A percentile compares a stretch with the other conserved stretches of the same genome.
phyloP scores from a whole-genome alignment of 2,113 vertebrate species.

The Glareola pratincola region DNA sequence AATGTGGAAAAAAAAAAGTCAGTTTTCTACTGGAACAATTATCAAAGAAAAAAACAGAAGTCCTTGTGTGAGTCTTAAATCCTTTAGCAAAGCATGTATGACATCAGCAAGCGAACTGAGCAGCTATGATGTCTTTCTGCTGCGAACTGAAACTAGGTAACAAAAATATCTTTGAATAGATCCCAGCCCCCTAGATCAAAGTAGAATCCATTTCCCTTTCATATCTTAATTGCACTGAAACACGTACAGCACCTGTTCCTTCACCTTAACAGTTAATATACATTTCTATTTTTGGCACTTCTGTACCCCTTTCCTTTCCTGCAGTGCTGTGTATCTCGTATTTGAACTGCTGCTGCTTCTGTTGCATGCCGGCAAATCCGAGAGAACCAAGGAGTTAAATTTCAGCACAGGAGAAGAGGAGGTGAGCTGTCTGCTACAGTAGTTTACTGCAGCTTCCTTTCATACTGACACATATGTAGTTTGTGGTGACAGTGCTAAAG shows the following conservation, averaged over 20 bases:
- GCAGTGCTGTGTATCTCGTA: conserved; percentile 25
- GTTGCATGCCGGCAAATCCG: conserved; percentile 15
- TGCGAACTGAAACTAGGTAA: not conserved
- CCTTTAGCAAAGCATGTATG: not conserved
- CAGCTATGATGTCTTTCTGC: conserved; percentile 20
- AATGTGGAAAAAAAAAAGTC: not conserved
- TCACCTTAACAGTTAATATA: conserved; percentile 41
- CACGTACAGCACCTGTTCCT: conserved; percentile 39
- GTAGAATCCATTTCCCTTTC: not conserved
- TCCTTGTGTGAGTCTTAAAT: conserved; percentile 19
- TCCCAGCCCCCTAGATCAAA: not conserved
- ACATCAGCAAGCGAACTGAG: conserved; percentile 33
- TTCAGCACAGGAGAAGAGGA: conserved; percentile 61
- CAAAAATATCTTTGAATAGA: conserved; percentile 22
- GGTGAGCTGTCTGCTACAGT: conserved; percentile 68
- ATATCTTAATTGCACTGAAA: not conserved
- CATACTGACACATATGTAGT: conserved; percentile 75
- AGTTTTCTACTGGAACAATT: not conserved
- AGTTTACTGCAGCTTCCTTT: conserved; percentile 71
- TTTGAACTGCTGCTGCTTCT: conserved; percentile 15
- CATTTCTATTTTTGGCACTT: conserved; percentile 48
- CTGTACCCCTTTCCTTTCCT: conserved; percentile 5
- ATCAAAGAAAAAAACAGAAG: conserved; percentile 15
- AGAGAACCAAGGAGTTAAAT: conserved; percentile 67
- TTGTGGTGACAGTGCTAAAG: conserved; percentile 70